Evolutionary conservation across 2,888 invertebrate genomes (phyloP).

Genomic region (Diarsia brunnea): DNA sequence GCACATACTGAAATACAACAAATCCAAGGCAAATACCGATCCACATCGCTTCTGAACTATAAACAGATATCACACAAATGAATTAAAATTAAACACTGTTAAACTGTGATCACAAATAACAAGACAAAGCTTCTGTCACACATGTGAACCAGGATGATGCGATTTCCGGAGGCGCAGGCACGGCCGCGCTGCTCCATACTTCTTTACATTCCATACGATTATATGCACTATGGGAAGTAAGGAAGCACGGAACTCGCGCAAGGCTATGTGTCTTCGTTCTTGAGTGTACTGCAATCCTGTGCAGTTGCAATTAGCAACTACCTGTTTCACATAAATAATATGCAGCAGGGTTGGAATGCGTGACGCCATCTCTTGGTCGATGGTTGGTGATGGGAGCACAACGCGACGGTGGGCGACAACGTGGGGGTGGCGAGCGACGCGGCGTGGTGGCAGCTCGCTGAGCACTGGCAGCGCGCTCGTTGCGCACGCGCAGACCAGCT

Average conservation of each 20-base stretch:
- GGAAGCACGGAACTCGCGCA: constrained; percentile 97
- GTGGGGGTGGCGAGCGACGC: constrained; percentile 86
- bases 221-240: constrained; percentile 97
- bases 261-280: constrained; percentile 86
- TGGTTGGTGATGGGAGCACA: constrained; percentile 70
- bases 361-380: constrained; percentile 78
- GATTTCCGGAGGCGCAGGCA: constrained; percentile 79
- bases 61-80: constrained; percentile 65
- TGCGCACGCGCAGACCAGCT: constrained; percentile 90
- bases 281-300: constrained; percentile 70
- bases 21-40: constrained; percentile 54
- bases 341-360: constrained; percentile 55
- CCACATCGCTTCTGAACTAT: constrained; percentile 54
- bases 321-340: constrained; percentile 60
- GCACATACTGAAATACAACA: constrained; percentile 58
- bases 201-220: constrained; percentile 99
- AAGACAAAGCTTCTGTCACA: constrained; percentile 74
- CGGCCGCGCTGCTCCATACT: constrained; percentile 95
- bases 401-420: constrained; percentile 69
- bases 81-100: constrained; percentile 69
- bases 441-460: constrained; percentile 86
- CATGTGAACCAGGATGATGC: constrained; percentile 73
- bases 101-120: constrained; percentile 71
- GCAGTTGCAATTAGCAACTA: constrained; percentile 64
- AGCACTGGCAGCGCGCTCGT: constrained; percentile 87